A percentile compares a stretch with the other conserved stretches of the same genome.
Evolutionary conservation across 1,140 invertebrate species (phyloP).

Genomic region (Pararge aegeria): DNA sequence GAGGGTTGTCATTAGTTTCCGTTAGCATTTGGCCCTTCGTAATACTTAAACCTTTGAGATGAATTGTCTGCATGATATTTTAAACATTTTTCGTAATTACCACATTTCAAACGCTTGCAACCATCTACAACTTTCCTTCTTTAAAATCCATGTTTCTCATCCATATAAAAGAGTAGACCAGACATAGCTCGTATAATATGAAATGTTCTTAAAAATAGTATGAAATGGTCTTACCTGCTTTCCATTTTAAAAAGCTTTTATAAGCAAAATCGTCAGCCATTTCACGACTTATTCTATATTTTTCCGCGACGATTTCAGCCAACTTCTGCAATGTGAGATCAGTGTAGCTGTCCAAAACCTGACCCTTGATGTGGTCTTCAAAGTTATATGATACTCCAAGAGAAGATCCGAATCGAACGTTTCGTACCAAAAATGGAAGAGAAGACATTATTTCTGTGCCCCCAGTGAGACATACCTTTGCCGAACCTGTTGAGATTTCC

Average conservation of each 20-base stretch:
- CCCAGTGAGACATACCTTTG: slow-evolving; percentile 93
- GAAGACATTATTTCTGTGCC: slow-evolving; percentile 97
- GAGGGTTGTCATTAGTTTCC: too few species aligned
- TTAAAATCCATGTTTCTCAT: too few species aligned
- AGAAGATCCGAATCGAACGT: slow-evolving; percentile 93
- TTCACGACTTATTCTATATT: slow-evolving; percentile 90
- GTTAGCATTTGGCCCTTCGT: too few species aligned
- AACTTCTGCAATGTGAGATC: slow-evolving; percentile 96
- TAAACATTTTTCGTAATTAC: too few species aligned
- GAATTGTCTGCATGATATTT: too few species aligned
- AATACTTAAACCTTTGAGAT: too few species aligned
- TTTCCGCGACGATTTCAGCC: slow-evolving; percentile 95
- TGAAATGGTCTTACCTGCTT: slow-evolving; percentile 87
- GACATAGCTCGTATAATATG: too few species aligned
- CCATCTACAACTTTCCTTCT: too few species aligned
- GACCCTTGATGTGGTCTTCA: slow-evolving; percentile 95
- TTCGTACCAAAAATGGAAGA: slow-evolving; percentile 91
- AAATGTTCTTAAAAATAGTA: too few species aligned
- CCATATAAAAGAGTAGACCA: too few species aligned
- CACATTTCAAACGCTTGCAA: too few species aligned
- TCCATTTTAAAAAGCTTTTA: slow-evolving; percentile 89
- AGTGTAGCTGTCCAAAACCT: slow-evolving; percentile 91
- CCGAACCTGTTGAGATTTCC: slow-evolving; percentile 93
- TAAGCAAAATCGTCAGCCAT: slow-evolving; percentile 94
- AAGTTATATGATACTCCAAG: slow-evolving; percentile 89